Percentiles rank a stretch among this genome's conserved stretches.
Conservation (phyloP, 2,113 vertebrate genomes). For the Pseudorectes ferrugineus region DNA sequence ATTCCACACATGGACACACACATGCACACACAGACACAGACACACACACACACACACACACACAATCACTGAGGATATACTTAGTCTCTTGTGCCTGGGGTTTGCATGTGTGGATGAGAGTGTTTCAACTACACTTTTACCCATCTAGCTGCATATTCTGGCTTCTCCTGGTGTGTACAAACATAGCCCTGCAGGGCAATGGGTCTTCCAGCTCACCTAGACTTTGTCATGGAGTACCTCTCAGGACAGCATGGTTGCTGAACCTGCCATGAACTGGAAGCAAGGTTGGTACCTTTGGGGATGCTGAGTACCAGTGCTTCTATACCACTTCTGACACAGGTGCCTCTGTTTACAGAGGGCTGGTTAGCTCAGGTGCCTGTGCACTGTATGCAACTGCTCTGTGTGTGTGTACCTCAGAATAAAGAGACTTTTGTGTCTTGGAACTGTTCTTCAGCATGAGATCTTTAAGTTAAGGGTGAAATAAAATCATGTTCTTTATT, state of each 20-base stretch:
- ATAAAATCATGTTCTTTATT: background rate
- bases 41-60: background rate
- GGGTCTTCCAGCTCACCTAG: background rate
- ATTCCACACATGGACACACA: background rate
- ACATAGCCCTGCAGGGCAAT: background rate
- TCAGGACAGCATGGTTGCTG: background rate
- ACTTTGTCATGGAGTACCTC: fast-evolving
- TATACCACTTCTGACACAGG: background rate
- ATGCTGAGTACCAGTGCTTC: background rate
- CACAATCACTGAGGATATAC: background rate
- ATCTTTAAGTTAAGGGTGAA: background rate
- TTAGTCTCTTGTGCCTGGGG: background rate
- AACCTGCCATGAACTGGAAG: background rate
- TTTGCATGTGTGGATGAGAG: background rate
- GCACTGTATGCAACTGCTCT: background rate
- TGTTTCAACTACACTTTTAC: background rate
- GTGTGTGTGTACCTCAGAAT: background rate
- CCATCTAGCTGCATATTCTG: background rate
- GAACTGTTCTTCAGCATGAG: background rate
- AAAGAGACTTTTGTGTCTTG: background rate
- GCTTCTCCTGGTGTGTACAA: background rate
- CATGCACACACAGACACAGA: background rate
- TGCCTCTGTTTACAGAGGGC: background rate
- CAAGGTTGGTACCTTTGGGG: background rate
- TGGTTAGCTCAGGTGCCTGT: background rate